Conservation (phyloP, 64 coral and sea anemone species). For the Astreopora myriophthalma region DNA sequence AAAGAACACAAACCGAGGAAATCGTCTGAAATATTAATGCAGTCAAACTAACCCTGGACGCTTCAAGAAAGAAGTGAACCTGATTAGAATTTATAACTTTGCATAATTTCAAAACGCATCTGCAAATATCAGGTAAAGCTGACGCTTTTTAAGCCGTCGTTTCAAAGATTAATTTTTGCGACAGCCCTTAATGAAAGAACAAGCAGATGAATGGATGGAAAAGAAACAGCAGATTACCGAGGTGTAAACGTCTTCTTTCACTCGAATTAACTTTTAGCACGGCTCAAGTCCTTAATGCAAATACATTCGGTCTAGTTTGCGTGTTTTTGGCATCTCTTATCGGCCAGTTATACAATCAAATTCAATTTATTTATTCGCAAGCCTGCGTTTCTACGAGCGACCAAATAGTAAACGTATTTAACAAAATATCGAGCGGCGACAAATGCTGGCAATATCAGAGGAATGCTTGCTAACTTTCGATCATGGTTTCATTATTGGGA, state of each 20-base stretch:
- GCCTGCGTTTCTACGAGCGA: too few species aligned
- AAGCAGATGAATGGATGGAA: neutral
- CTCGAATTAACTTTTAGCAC: constrained; percentile 19
- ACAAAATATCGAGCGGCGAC: too few species aligned
- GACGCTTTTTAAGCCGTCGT: neutral
- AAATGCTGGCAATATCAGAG: too few species aligned
- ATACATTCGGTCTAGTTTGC: neutral
- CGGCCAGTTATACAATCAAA: neutral
- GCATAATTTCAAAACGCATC: constrained; percentile 12
- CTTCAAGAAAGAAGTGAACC: neutral
- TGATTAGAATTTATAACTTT: constrained; percentile 1
- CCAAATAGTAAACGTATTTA: too few species aligned
- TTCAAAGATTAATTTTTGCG: constrained; percentile 4
- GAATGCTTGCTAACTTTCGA: too few species aligned
- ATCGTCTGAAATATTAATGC: constrained; percentile 22
- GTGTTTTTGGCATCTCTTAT: neutral
- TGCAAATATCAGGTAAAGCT: constrained; percentile 33
- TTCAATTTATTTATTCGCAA: neutral
- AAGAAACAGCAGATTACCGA: constrained; percentile 13
- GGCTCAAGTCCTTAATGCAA: neutral
- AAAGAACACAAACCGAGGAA: constrained; percentile 3
- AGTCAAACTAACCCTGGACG: neutral
- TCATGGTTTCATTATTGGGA: too few species aligned
- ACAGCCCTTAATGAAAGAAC: neutral
- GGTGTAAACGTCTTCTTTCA: neutral